These are phyloP conservation scores for Aromia moschata DNA, from an alignment of 2,888 invertebrate species.

Conservation along the genomic window DNA sequence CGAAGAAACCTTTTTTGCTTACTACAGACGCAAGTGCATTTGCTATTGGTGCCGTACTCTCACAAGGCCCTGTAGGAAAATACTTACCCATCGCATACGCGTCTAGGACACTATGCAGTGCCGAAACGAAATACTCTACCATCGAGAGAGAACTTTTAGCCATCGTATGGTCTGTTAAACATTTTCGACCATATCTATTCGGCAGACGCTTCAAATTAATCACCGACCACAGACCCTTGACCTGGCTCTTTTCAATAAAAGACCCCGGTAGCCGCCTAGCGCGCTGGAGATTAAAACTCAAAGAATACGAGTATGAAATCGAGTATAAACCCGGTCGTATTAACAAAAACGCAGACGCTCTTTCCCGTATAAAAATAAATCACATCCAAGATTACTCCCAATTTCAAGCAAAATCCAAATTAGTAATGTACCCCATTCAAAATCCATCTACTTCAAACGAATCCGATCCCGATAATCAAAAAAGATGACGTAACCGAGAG, in stretches of 20 bases:
- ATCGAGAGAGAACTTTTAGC: slow-evolving; percentile 9
- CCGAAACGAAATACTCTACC: slow-evolving; percentile 21
- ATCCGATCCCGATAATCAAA: too few species aligned
- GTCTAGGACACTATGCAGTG: slow-evolving; percentile 11
- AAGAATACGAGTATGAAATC: not conserved
- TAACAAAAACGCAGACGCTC: not conserved
- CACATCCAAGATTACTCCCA: not conserved
- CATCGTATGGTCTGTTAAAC: not conserved
- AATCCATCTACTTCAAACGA: too few species aligned
- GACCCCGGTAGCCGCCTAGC: slow-evolving; percentile 12
- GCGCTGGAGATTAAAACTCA: slow-evolving; percentile 1
- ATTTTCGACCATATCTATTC: not conserved
- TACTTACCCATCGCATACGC: slow-evolving; percentile 22
- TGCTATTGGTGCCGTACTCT: not conserved
- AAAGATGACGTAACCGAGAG: too few species aligned
- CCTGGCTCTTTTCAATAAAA: not conserved
- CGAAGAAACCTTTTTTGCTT: slow-evolving; percentile 3
- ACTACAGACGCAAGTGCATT: not conserved
- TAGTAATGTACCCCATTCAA: too few species aligned
- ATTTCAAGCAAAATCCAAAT: too few species aligned
- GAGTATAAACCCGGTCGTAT: not conserved
- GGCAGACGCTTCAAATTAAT: not conserved
- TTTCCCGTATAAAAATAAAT: not conserved
- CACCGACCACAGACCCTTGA: not conserved
- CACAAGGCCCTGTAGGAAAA: not conserved